Base-by-base conservation (phyloP, 1,140 invertebrate genomes). In the Papilio dardanus region DNA sequence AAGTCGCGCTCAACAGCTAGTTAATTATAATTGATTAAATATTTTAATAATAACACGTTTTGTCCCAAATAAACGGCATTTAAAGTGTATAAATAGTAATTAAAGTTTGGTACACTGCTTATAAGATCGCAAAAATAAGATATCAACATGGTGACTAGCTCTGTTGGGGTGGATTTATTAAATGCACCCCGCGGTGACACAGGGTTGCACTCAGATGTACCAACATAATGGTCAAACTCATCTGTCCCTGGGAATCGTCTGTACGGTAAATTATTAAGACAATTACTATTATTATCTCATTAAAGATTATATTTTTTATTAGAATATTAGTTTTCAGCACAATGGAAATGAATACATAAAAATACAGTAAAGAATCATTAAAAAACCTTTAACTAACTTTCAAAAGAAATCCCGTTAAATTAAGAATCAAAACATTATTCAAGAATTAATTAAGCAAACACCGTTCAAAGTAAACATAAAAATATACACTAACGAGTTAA, bases 111-210 rank as follows among this genome's bases (percentile, higher is more conserved):
- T 8, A 3, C 28, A 73, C 46, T 50, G 30, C 31, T 42, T 31
- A 33, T 50, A 58, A 58, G 46, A 58, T 54, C 71, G 31, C 58
- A 73, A 73, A 73, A 73, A 73, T 73, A 58, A 73, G 50, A 73
- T 71, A 71, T 58, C 30, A 74, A 30, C 35, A 21, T 76, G 33
- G 65, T 77, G 31, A 46, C 31, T 37, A 28, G 24, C 6, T 31
- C 46, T 33, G 3, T 37, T 74, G 37, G 42, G 69, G 76, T 76
- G 67, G 71, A 81, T 73, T 86, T 91, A 88, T 89, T 89, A 89
- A 90, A 91, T 89, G 88, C 88, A 85, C 86, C 89, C 89, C 79
- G 86, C 79, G 50, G 86, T 68, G 80, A 8, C 42, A 7, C 42
- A 79, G 78, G 75, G 74, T 79, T 82, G 81, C 68, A 68, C n/a